Evolutionary conservation across 1,140 invertebrate genomes (phyloP).

Genomic region (Arctopsyche grandis): DNA sequence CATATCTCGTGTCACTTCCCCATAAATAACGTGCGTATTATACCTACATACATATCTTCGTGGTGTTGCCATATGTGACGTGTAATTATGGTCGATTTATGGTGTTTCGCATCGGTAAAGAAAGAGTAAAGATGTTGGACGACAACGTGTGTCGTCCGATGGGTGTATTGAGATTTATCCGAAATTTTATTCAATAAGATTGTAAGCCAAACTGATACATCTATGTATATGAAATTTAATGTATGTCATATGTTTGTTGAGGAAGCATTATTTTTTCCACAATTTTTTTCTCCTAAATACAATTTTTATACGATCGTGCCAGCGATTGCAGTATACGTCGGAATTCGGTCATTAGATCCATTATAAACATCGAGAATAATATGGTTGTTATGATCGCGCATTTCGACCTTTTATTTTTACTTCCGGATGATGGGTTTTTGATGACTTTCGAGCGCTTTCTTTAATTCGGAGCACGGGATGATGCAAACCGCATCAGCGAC

Average conservation of each 20-base stretch:
- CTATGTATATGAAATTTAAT: too few relatives aligned
- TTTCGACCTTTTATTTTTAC: neutral
- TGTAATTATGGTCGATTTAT: slow-evolving; percentile 17
- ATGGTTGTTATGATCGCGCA: neutral
- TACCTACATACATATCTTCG: neutral
- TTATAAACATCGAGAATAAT: neutral
- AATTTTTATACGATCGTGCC: too few relatives aligned
- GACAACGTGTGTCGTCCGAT: neutral
- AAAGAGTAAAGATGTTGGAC: neutral
- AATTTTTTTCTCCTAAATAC: too few relatives aligned
- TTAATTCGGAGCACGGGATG: neutral
- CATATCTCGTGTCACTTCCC: too few relatives aligned
- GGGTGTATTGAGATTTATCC: too few relatives aligned
- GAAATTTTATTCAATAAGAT: too few relatives aligned
- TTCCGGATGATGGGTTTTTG: slow-evolving; percentile 5
- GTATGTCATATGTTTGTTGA: too few relatives aligned
- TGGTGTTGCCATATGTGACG: slow-evolving; percentile 7
- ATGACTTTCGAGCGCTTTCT: slow-evolving; percentile 9
- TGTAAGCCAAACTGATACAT: too few relatives aligned
- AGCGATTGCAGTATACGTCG: too few relatives aligned
- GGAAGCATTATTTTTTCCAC: too few relatives aligned
- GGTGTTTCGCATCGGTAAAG: neutral
- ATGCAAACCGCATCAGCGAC: too few relatives aligned
- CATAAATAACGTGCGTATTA: too few relatives aligned
- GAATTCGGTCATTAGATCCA: slow-evolving; percentile 15